Base-by-base conservation (phyloP, 2,888 invertebrate species). In the Xestia rhomboidea region DNA sequence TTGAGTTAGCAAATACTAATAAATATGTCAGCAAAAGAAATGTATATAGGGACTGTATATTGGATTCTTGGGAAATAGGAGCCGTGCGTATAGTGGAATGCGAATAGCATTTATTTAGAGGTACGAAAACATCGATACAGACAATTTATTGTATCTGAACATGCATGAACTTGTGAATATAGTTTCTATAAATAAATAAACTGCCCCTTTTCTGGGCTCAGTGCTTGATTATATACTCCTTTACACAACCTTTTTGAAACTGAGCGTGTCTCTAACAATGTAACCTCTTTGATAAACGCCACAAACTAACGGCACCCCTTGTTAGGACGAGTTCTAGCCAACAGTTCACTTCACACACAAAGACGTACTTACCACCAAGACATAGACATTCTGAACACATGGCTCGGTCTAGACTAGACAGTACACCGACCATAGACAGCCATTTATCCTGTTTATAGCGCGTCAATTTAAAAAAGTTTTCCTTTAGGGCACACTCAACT, bases 371-470 rank as follows among this genome's bases (percentile, higher is more conserved):
- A 63, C n/a, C 44, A 15, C 24, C 15, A 66, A 66, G 34, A 75
- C 63, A 66, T 27, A 78, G 57, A 75, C 71, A 71, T 77, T 81
- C n/a, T 54, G 54, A 73, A 82, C 75, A 84, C 71, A 77, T 51
- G 71, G 41, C 76, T 66, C 68, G 24, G 71, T 77, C 83, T 81
- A 81, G 83, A 77, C 77, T 76, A 83, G 70, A 76, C 72, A 84
- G 78, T 81, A 78, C 68, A 68, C 51, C 68, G 68, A 27, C 73
- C 72, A 83, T 75, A 73, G 54, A 70, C 68, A 73, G 38, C 44
- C 66, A 84, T 84, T 84, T 86, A 79, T 86, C 84, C 79, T 79
- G 74, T 82, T 83, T 72, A 82, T 74, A 67, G 67, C 66, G 73
- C 67, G 62, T 46, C 68, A 57, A 85, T 77, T 79, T 78, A 49